These are phyloP conservation scores for Athene cunicularia DNA, from an alignment of 2,113 vertebrate species.

Conservation along the genomic window DNA sequence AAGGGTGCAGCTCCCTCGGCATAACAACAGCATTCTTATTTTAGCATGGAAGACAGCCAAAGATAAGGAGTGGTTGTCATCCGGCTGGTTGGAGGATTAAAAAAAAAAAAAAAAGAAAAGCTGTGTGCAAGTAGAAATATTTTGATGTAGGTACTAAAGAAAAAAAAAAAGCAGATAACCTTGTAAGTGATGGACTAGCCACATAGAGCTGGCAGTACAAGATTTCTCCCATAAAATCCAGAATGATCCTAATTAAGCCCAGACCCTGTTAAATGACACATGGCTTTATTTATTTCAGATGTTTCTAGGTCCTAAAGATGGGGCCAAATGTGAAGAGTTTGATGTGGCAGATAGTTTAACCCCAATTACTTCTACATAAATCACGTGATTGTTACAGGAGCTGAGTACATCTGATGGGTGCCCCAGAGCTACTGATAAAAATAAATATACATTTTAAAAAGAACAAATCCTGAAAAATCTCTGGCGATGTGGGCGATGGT, in stretches of 20 bases:
- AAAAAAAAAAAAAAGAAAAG: not conserved
- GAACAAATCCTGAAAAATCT: not conserved
- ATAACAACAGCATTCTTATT: constrained; percentile 31
- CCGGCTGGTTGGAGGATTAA: not conserved
- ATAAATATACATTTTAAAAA: not conserved
- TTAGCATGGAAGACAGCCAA: constrained; percentile 58
- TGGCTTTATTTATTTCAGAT: constrained; percentile 69
- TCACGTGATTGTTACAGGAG: constrained; percentile 26
- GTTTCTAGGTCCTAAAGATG: constrained; percentile 57
- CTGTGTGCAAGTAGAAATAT: constrained; percentile 1
- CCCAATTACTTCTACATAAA: constrained; percentile 68
- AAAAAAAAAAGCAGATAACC: not conserved
- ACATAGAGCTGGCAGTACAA: constrained; percentile 9
- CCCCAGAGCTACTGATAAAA: not conserved
- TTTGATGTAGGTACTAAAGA: not conserved
- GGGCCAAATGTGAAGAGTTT: constrained; percentile 60
- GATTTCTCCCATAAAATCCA: constrained; percentile 30
- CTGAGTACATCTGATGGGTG: not conserved
- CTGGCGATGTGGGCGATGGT: not conserved
- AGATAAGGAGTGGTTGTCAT: constrained; percentile 62
- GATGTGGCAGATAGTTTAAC: constrained; percentile 65
- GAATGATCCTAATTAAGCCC: constrained; percentile 57
- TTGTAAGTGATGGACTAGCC: not conserved
- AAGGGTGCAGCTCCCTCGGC: constrained; percentile 51
- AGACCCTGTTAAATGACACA: constrained; percentile 41